Base-by-base conservation (phyloP, 2,797 vertebrate genomes). In the Halcyon chelicuti region DNA sequence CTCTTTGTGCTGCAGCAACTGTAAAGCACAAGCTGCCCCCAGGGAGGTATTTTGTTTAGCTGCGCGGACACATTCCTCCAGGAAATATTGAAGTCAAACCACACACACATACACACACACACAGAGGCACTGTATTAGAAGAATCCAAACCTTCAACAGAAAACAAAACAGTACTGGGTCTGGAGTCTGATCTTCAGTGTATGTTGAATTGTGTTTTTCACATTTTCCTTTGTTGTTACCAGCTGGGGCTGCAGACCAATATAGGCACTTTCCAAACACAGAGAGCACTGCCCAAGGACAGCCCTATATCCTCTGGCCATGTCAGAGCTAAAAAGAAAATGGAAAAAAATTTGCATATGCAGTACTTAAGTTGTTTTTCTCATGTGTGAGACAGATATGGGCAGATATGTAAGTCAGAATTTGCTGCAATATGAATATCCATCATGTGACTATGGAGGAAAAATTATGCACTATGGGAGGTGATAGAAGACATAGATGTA, bases 11-110 rank as follows among this genome's bases (percentile, higher is more conserved):
- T 90, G 88, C 78, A 88, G 72, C 1, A 11, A 86, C 79, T 83
- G 42, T 70, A 93, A 93, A 96, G 93, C 40, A 66, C 73, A 93
- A 79, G 78, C 72, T 95, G 63, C 78, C 95, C 62, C 81, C 31
- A 39, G 94, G 95, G 95, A 97, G 47, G 66, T 86, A 93, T 95
- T 97, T 91, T 97, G 92, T 96, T 94, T 94, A 96, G 88, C 79
- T 95, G 33, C 44, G 65, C 0, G 15, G 94, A 90, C 88, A 81
- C 92, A 95, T 97, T 96, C 90, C 91, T 97, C 33, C 51, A 95
- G 85, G 93, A 96, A 97, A 93, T 94, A 84, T 12, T 91, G 86
- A 81, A 80, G 96, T 87, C 93, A 97, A 96, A 92, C 62, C 91
- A 95, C 76, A 95, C 76, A 89, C 61, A 60, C 86, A 55, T 12